phyloP scores from a whole-genome alignment of 2,888 invertebrate genomes.

The Hyles lineata region DNA sequence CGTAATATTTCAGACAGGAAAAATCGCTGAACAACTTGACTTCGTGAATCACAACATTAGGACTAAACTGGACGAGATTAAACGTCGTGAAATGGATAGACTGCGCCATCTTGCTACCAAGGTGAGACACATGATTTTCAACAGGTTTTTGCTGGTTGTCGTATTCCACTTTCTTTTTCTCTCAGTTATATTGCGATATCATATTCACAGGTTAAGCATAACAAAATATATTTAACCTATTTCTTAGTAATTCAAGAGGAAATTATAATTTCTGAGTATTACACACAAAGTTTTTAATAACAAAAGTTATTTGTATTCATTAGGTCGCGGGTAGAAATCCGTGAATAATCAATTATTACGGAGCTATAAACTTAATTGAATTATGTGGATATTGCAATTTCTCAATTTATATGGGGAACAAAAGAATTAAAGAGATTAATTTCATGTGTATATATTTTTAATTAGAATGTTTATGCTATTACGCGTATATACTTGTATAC shows the following conservation, averaged over 20 bases:
- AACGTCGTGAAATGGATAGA: constrained; percentile 93
- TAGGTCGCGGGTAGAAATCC: neutral
- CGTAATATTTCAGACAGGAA: constrained; percentile 88
- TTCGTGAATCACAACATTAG: constrained; percentile 95
- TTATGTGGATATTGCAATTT: constrained; percentile 16
- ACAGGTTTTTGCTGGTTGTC: too few species aligned
- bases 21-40: constrained; percentile 95
- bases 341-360: neutral
- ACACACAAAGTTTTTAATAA: too few species aligned
- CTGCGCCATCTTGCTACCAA: constrained; percentile 89
- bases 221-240: too few species aligned
- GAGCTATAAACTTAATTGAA: neutral
- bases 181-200: too few species aligned
- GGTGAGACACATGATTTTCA: constrained; percentile 47
- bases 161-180: too few species aligned
- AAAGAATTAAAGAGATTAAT: too few species aligned
- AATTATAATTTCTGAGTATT: too few species aligned
- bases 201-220: too few species aligned
- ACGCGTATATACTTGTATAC: too few species aligned
- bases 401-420: neutral
- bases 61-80: constrained; percentile 95
- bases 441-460: too few species aligned
- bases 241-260: too few species aligned
- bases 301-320: neutral
- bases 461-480: too few species aligned